Evolutionary conservation across 2,113 vertebrate species (phyloP).

Genomic region (Macquaria ambigua): DNA sequence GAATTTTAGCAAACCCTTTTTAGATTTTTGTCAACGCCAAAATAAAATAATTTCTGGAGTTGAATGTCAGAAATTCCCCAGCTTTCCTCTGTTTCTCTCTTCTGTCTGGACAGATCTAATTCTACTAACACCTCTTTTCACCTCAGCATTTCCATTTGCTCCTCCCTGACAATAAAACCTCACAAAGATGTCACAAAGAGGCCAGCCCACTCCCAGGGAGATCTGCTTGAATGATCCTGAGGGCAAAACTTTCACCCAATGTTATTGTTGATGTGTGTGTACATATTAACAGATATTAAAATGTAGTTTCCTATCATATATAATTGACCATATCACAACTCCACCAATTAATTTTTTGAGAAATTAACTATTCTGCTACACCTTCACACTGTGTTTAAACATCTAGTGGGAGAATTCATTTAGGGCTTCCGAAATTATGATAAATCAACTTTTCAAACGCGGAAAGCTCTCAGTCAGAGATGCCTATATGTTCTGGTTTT

Average conservation of each 20-base stretch:
- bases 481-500: not conserved
- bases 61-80: not conserved
- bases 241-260: not conserved
- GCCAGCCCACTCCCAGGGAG: not conserved
- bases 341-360: not conserved
- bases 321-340: not conserved
- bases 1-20: too few species aligned
- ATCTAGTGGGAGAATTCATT: not conserved
- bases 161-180: slow-evolving; percentile 75
- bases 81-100: not conserved
- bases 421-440: not conserved
- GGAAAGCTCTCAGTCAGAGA: not conserved
- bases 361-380: not conserved
- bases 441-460: not conserved
- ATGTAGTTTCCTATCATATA: not conserved
- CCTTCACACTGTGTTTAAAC: not conserved
- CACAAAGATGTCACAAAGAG: slow-evolving; percentile 15
- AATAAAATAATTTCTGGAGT: not conserved
- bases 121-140: slow-evolving; percentile 16
- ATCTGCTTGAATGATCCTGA: not conserved
- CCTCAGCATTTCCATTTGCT: slow-evolving; percentile 34
- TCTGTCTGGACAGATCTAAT: not conserved
- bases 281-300: not conserved
- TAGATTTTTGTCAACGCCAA: not conserved
- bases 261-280: not conserved